phyloP scores from a whole-genome alignment of 2,888 invertebrate genomes.

The Ypsolopha sequella region DNA sequence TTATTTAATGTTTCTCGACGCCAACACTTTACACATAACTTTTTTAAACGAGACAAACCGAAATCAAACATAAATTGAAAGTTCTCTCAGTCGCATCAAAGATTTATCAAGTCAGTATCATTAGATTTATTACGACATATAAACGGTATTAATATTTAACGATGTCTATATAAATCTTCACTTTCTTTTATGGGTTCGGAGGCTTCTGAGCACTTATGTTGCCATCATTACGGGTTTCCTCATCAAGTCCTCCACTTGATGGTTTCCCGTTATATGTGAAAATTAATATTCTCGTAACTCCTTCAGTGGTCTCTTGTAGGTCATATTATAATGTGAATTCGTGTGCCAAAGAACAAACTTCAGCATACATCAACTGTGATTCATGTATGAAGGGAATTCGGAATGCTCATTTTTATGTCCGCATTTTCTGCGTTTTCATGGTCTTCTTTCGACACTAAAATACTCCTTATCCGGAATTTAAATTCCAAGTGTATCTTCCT shows the following conservation, averaged over 20 bases:
- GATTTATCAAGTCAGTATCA: background rate
- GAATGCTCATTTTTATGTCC: slow-evolving; percentile 39
- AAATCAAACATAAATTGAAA: too few species aligned
- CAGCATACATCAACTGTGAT: slow-evolving; percentile 43
- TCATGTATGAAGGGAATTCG: slow-evolving; percentile 38
- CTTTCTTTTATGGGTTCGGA: slow-evolving; percentile 15
- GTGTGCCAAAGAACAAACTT: slow-evolving; percentile 45
- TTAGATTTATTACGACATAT: slow-evolving; percentile 7
- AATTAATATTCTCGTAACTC: slow-evolving; percentile 3
- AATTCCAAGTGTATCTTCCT: too few species aligned
- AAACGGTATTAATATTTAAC: slow-evolving; percentile 8
- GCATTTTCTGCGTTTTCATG: background rate
- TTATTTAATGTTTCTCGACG: slow-evolving; percentile 8
- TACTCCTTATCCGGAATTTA: too few species aligned
- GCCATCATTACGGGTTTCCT: too few species aligned
- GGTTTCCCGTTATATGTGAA: background rate
- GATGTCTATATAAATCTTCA: slow-evolving; percentile 12
- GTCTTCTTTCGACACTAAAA: too few species aligned
- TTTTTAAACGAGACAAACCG: too few species aligned
- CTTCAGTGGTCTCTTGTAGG: slow-evolving; percentile 33
- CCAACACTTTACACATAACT: background rate
- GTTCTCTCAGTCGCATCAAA: too few species aligned
- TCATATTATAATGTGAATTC: slow-evolving; percentile 34
- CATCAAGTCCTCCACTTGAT: background rate
- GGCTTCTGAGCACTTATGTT: background rate